These are phyloP conservation scores for Exephanes ischioxanthus DNA, from an alignment of 2,888 invertebrate genomes.

Conservation along the genomic window DNA sequence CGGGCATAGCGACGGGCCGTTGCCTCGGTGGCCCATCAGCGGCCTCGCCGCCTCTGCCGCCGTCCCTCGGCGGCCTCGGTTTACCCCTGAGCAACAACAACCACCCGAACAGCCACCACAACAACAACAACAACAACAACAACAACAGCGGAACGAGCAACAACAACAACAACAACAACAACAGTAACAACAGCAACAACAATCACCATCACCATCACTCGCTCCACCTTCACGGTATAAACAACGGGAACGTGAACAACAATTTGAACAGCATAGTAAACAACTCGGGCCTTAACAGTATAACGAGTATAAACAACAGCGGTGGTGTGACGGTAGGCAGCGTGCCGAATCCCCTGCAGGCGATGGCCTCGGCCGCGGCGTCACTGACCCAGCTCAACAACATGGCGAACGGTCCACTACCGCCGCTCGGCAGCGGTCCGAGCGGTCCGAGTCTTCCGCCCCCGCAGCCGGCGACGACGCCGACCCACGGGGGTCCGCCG, in stretches of 20 bases:
- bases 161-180: conserved; percentile 75
- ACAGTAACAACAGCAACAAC: conserved; percentile 76
- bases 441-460: conserved; percentile 81
- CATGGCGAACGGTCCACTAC: conserved; percentile 84
- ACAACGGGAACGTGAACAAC: conserved; percentile 50
- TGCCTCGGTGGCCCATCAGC: conserved; percentile 86
- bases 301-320: conserved; percentile 71
- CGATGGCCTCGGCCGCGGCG: conserved; percentile 83
- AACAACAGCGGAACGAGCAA: conserved; percentile 67
- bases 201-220: conserved; percentile 84
- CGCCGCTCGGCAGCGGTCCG: conserved; percentile 81
- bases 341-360: conserved; percentile 82
- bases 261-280: conserved; percentile 53
- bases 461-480: conserved; percentile 83
- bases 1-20: conserved; percentile 87
- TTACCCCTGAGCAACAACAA: conserved; percentile 67
- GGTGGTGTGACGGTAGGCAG: conserved; percentile 61
- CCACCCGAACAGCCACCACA: conserved; percentile 61
- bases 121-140: conserved; percentile 51
- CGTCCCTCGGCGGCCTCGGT: conserved; percentile 76
- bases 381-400: conserved; percentile 84
- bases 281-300: conserved; percentile 77
- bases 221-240: conserved; percentile 72
- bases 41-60: conserved; percentile 82
- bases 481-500: conserved; percentile 83